Evolutionary conservation across 2,888 invertebrate species (phyloP).

Genomic region (Axea sp.): DNA sequence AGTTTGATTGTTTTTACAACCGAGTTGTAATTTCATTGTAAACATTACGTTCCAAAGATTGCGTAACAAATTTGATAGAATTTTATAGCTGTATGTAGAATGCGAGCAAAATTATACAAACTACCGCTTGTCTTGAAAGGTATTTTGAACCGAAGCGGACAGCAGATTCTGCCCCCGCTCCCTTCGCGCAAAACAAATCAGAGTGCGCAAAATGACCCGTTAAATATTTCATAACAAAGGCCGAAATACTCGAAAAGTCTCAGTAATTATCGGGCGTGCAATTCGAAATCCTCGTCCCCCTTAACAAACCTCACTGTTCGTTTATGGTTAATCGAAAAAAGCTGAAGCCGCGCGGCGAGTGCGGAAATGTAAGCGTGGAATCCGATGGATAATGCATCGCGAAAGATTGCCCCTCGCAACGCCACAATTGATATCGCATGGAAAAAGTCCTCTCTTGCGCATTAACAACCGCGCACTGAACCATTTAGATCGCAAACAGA

Average conservation of each 20-base stretch:
- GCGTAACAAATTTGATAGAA: too few relatives aligned
- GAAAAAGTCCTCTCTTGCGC: slow-evolving; percentile 65
- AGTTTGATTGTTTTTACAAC: too few relatives aligned
- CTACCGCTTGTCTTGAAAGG: too few relatives aligned
- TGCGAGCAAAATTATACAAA: too few relatives aligned
- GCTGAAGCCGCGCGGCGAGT: slow-evolving; percentile 25
- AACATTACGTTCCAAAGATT: too few relatives aligned
- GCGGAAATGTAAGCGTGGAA: slow-evolving; percentile 45
- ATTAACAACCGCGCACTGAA: slow-evolving; percentile 69
- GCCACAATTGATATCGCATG: slow-evolving; percentile 66
- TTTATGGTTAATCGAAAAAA: slow-evolving; percentile 49
- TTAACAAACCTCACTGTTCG: not conserved
- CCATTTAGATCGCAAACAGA: slow-evolving; percentile 69
- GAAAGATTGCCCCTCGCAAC: slow-evolving; percentile 65
- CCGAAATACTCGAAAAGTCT: not conserved
- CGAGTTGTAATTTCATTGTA: too few relatives aligned
- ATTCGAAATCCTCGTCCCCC: not conserved
- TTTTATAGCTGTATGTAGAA: too few relatives aligned
- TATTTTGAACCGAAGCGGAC: too few relatives aligned
- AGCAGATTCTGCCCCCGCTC: too few relatives aligned
- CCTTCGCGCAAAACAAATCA: too few relatives aligned
- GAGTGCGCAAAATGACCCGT: too few relatives aligned
- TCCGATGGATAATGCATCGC: slow-evolving; percentile 71
- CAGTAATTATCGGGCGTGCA: slow-evolving; percentile 14
- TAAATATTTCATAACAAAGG: not conserved